Evolutionary conservation across 1,140 invertebrate species (phyloP), one percentile per base, ranked within the genome.

Genomic region (Aphaenogaster ashmeadi): DNA sequence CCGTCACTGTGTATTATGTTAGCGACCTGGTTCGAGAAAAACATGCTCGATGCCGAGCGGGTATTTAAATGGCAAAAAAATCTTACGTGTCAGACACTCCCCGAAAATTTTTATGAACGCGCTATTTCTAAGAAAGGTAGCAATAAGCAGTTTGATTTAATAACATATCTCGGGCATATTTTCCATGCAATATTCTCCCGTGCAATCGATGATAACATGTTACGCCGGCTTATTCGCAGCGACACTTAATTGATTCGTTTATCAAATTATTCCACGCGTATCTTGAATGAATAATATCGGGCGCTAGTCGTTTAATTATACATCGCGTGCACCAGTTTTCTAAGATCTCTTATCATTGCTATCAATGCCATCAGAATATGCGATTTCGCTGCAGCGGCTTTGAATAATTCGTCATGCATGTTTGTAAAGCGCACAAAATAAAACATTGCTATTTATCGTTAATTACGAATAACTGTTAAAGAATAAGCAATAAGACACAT

Each of bases 161-260:
- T 86, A 56, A 86, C 38, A 86, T 56, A 79, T 86, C 7, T 64
- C 58, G 18, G 21, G 58, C 56, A 27, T 7, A 41, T 62, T 84
- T 75, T 52, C 41, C 27, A 13, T 21, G 21, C 52, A 74, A 86
- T 27, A 21, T 79, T 86, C 62, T 66, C 13, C 47, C 15, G 47
- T 47, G 83, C 52, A 36, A 64, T 66, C 60, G 60, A 86, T 79
- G 58, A 86, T 86, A 86, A 86, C 71, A 78, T 2, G 47, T 79
- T 86, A 66, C 36, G 18, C 8, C 50, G 11, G 36, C 74, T 67
- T 66, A 66, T 44, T 50, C 72, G 33, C 15, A 15, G 41, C n/a
- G 74, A 54, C 62, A 67, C 66, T 86, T 86, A 86, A 86, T 86
- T 86, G 62, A 86, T 54, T 79, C 60, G 83, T 86, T 86, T 86